These are phyloP conservation scores for Pteruthius melanotis DNA, from an alignment of 2,113 vertebrate species.

Conservation along the genomic window DNA sequence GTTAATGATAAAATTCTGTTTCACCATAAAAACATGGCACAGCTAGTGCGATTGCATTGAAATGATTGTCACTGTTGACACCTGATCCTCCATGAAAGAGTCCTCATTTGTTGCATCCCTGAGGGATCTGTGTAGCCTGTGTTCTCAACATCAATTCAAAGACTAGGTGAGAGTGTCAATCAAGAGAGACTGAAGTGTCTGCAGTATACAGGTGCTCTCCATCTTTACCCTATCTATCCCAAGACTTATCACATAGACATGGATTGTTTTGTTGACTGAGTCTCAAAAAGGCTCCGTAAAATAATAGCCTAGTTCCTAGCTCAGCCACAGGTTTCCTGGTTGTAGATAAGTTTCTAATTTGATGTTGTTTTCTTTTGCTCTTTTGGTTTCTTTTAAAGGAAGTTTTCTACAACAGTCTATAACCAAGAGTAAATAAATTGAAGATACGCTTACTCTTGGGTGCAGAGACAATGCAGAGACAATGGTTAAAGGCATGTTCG, in stretches of 20 bases:
- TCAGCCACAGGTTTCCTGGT: not conserved
- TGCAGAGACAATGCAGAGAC: not conserved
- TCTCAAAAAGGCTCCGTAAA: not conserved
- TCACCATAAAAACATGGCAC: constrained; percentile 43
- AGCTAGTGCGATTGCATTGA: constrained; percentile 24
- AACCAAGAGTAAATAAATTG: not conserved
- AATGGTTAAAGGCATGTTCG: not conserved
- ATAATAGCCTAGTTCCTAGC: not conserved
- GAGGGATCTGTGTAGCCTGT: constrained; percentile 11
- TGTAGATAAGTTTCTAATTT: not conserved
- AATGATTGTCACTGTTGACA: constrained; percentile 62
- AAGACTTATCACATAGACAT: not conserved
- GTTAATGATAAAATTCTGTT: constrained; percentile 57
- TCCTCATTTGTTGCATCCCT: constrained; percentile 43
- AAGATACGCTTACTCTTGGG: not conserved
- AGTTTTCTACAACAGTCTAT: not conserved
- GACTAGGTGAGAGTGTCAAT: constrained; percentile 32
- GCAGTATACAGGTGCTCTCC: constrained; percentile 7
- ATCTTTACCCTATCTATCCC: not conserved
- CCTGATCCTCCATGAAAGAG: constrained; percentile 45
- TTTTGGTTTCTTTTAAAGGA: not conserved
- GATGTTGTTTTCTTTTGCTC: not conserved
- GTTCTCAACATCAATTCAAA: constrained; percentile 27
- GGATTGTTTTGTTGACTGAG: not conserved
- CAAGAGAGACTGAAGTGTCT: constrained; percentile 10